Base-by-base conservation (phyloP, 2,113 vertebrate species). In the Pampusana beccarii region DNA sequence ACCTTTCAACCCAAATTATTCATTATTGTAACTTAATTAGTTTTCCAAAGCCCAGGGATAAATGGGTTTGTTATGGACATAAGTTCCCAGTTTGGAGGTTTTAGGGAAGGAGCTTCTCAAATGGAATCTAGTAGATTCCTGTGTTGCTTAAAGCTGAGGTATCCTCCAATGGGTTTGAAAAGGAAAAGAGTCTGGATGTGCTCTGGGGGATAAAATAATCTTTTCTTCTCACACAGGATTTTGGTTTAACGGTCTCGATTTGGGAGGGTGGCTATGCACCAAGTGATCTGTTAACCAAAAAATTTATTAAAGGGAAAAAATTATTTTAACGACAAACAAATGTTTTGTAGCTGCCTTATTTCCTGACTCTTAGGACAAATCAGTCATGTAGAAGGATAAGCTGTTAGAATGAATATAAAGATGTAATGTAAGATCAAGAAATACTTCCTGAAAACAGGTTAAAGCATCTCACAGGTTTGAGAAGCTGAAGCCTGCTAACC, bases 401-500 rank as follows among this genome's bases (percentile, higher is more conserved):
- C 4, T 71, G 53, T 50, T 66, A 80, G 48, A 79, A 54, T 40
- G 16, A 67, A 44, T 46, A 54, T 14, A 51, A 88, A 83, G 80
- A 56, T 25, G 6, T 21, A 50, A 29, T 26, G 19, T 6, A 73
- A 65, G 23, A 16, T 83, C 33, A 77, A 65, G 24, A 61, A 86
- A 60, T 2, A 2, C 16, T 79, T 90, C 38, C 51, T 74, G 86
- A 86, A 82, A 82, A 34, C 19, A 46, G 86, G 42, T 31, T 29
- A 28, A 42, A 15, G 23, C 66, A 5, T 58, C 21, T 71, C 40
- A 13, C 0, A 0, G 48, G 57, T 34, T 64, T 60, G 31, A 80
- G 79, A 61, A 67, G 23, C 2, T 86, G 53, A 82, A 88, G 48
- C 13, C 48, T 40, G 11, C 14, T 67, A 60, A 67, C 24, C 57